Evolutionary conservation across 2,888 invertebrate species (phyloP).

Genomic region (Cylloceria caligata): DNA sequence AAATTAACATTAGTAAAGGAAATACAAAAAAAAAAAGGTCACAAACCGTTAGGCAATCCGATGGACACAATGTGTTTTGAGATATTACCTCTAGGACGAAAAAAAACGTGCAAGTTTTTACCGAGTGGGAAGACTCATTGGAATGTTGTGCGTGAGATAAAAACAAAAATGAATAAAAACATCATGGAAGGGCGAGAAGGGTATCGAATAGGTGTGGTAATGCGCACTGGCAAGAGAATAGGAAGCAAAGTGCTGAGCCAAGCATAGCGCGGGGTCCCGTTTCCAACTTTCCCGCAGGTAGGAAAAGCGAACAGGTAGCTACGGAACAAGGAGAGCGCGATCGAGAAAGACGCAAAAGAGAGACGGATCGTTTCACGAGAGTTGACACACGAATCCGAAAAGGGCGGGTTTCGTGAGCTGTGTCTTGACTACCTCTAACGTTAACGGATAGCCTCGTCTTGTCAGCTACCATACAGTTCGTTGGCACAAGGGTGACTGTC

Average conservation of each 20-base stretch:
- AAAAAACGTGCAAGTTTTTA: constrained; percentile 14
- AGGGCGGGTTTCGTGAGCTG: constrained; percentile 2
- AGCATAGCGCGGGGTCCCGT: background rate
- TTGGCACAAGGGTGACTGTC: constrained; percentile 59
- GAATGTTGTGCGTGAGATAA: constrained; percentile 25
- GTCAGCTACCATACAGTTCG: constrained; percentile 25
- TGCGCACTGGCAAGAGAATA: background rate
- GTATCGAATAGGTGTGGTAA: constrained; percentile 47
- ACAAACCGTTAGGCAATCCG: too few relatives aligned
- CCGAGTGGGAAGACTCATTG: background rate
- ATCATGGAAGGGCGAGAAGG: constrained; percentile 55
- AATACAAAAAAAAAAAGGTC: too few relatives aligned
- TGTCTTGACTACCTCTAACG: constrained; percentile 48
- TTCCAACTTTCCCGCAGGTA: constrained; percentile 17
- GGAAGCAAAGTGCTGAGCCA: background rate
- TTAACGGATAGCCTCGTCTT: constrained; percentile 23
- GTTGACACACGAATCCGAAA: background rate
- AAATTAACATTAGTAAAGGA: too few relatives aligned
- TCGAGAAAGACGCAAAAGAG: constrained; percentile 8
- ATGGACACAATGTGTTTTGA: too few relatives aligned
- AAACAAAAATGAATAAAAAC: constrained; percentile 21
- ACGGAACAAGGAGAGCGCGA: background rate
- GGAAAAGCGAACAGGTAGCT: constrained; percentile 33
- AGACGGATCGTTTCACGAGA: background rate
- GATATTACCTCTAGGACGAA: background rate